Percentiles rank a stretch among this genome's conserved stretches.
Evolutionary conservation across 2,113 vertebrate species (phyloP).

Genomic region (Megaceryle torquata): DNA sequence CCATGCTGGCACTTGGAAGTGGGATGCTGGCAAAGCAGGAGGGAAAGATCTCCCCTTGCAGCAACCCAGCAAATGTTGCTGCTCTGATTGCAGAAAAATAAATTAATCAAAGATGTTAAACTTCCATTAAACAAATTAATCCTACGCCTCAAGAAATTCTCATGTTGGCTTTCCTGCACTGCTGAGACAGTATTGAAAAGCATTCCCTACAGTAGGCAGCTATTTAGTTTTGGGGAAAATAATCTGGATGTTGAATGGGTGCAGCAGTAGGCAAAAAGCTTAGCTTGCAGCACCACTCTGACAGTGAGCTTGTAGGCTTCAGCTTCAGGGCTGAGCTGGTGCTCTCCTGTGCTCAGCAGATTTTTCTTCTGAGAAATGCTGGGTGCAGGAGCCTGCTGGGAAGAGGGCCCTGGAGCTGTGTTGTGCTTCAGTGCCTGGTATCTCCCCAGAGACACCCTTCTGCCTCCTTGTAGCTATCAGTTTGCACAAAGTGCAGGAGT

Average conservation of each 20-base stretch:
- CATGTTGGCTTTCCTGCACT: neutral
- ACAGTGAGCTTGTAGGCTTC: accelerated
- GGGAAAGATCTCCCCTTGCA: neutral
- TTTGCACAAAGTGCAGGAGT: neutral
- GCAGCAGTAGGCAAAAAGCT: neutral
- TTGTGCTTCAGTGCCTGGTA: too few relatives aligned
- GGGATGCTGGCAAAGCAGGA: neutral
- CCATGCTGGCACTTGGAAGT: accelerated
- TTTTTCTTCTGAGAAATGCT: neutral
- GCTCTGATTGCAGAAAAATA: neutral
- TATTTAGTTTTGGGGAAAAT: too few relatives aligned
- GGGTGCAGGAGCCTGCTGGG: neutral
- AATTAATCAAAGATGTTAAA: neutral
- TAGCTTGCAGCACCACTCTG: accelerated
- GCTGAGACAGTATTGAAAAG: neutral
- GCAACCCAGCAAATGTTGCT: neutral
- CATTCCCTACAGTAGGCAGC: neutral
- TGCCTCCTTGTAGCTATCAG: accelerated
- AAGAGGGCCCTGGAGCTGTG: neutral
- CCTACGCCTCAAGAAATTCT: neutral
- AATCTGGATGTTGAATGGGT: neutral
- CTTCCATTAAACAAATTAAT: neutral
- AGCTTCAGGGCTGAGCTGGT: too few relatives aligned
- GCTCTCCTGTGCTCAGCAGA: accelerated
- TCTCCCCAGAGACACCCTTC: neutral